Evolutionary conservation across 2,797 vertebrate species (phyloP).

Genomic region (Crocidura indochinensis): DNA sequence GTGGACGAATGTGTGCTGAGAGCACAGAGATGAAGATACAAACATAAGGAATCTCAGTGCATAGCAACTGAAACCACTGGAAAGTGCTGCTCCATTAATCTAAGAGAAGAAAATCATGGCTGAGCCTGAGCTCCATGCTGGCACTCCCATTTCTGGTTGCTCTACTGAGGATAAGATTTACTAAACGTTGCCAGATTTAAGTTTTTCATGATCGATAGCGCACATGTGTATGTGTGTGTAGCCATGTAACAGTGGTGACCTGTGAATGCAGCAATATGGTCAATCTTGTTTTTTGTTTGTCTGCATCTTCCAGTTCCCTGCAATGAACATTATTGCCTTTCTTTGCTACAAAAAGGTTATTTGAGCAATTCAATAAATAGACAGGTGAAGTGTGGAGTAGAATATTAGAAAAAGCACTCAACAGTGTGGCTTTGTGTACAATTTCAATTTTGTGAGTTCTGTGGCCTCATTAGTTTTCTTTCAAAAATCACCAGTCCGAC

Average conservation of each 20-base stretch:
- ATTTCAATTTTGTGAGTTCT: constrained; percentile 32
- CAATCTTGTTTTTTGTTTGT: constrained; percentile 50
- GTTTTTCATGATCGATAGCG: not conserved
- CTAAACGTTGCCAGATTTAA: constrained; percentile 4
- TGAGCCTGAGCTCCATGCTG: not conserved
- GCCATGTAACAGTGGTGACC: constrained; percentile 13
- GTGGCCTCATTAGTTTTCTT: not conserved
- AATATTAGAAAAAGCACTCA: constrained; percentile 8
- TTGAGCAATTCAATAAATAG: constrained; percentile 47
- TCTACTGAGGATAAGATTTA: not conserved
- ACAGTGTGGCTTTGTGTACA: not conserved
- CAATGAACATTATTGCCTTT: constrained; percentile 27
- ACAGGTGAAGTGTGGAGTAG: not conserved
- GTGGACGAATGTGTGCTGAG: not conserved
- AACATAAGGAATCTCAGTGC: not conserved
- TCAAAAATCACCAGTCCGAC: not conserved
- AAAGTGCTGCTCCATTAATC: not conserved
- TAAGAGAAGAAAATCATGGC: not conserved
- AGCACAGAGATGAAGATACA: not conserved
- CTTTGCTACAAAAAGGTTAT: constrained; percentile 25
- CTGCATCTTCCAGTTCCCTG: constrained; percentile 46
- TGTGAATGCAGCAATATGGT: constrained; percentile 20
- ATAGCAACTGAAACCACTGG: not conserved
- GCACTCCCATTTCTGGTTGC: not conserved
- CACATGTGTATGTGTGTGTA: not conserved